Conservation (phyloP, 2,797 vertebrate genomes). For the Antennarius maculatus region DNA sequence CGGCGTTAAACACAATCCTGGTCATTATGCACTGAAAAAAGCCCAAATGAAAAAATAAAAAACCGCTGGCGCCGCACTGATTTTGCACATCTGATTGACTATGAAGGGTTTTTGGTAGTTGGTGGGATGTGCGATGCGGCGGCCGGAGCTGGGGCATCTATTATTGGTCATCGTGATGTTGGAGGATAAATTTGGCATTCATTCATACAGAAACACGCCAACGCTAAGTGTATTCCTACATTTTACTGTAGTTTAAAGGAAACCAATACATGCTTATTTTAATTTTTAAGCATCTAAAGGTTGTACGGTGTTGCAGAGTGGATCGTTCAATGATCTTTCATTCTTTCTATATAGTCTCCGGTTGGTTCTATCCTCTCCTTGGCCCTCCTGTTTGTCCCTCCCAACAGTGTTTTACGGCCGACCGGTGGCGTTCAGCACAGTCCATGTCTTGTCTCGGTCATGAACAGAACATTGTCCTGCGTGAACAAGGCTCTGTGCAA, state of each 20-base stretch:
- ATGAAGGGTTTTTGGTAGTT: conserved; percentile 51
- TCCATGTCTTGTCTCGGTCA: conserved; percentile 70
- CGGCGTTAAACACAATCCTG: conserved; percentile 75
- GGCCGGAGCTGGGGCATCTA: conserved; percentile 16
- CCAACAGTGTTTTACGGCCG: conserved; percentile 55
- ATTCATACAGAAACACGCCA: not conserved
- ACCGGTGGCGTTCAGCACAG: conserved; percentile 59
- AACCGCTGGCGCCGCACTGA: conserved; percentile 71
- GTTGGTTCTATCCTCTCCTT: conserved; percentile 13
- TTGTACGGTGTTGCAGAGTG: not conserved
- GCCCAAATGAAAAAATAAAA: conserved; percentile 54
- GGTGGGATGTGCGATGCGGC: conserved; percentile 3
- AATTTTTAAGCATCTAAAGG: not conserved
- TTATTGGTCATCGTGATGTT: conserved; percentile 1
- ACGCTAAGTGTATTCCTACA: not conserved
- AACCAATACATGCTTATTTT: not conserved
- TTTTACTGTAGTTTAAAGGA: not conserved
- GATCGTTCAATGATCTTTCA: not conserved
- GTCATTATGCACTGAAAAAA: conserved; percentile 75
- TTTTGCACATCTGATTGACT: conserved; percentile 76
- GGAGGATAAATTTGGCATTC: not conserved
- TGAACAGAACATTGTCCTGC: conserved; percentile 75
- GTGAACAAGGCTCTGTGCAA: conserved; percentile 54
- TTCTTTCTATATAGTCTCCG: conserved; percentile 24
- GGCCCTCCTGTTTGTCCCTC: conserved; percentile 19